Evolutionary conservation across 2,888 invertebrate species (phyloP), one percentile per base, ranked within the genome.

Genomic region (Drosophila aldrichi): DNA sequence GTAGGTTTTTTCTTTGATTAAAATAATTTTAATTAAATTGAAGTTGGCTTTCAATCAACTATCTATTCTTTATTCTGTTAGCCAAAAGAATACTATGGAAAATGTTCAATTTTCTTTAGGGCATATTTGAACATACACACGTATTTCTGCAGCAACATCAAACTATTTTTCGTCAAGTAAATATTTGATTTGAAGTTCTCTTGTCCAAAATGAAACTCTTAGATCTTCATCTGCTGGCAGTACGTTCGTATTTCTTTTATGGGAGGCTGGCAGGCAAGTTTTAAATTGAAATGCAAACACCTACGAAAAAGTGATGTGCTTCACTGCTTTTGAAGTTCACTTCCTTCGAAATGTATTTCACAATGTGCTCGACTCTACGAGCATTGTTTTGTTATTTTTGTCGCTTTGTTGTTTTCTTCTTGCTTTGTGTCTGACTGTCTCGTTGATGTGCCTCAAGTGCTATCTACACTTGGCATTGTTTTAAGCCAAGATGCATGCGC

Each of bases 281-380:
- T 29, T 20, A 55, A 43, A 56, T 70, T 54, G 41, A 44, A 59
- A 69, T 59, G 61, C 64, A 78, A 82, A 65, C 68, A 81, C 60
- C 69, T 69, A 67, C 44, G 40, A 58, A 52, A 57, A 58, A 61
- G 52, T 64, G 36, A 38, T 70, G 49, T 70, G 59, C 70, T 44
- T 58, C 60, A 71, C 54, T 71, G 72, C 67, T 57, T 75, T 72
- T 79, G 66, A 80, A 75, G 78, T 71, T 76, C 61, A 70, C 67
- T 70, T 61, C 63, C 71, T 76, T 76, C 81, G 70, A 80, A 73
- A 74, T 71, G 77, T 82, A 77, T 85, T 79, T 88, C 74, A 79
- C 85, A 81, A 74, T 84, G 83, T 76, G 59, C 73, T 61, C 55
- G 70, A 88, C 74, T 81, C 75, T 68, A 58, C 70, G 60, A 56